Evolutionary conservation across 2,888 invertebrate species (phyloP), one percentile per base, ranked within the genome.

Genomic region (Mesorhabditis sp.): DNA sequence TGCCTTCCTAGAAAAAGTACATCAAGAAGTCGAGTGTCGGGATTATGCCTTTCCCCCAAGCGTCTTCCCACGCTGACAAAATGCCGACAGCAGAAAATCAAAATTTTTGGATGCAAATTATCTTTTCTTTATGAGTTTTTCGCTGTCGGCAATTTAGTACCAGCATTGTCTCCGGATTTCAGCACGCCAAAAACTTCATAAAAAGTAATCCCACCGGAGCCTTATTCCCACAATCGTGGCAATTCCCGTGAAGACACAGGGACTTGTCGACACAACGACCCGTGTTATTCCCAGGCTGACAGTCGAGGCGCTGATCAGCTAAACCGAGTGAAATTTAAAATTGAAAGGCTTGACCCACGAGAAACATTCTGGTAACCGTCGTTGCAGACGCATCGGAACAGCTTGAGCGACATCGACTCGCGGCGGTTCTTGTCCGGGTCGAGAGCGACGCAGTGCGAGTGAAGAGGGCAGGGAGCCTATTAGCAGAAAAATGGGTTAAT

Each of bases 341-440:
- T 50, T 13, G 58, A n/a, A 50, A 50, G 10, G n/a, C n/a, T 50
- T 28, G 28, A 28, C 28, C 28, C 28, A 50, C 58, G 58, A 10
- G 58, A 50, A 50, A 2, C 58, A 50, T 50, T 50, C 10, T 13
- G 58, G 41, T 62, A 75, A 0, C 75, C 75, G 7, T 71, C 67
- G 44, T 71, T 73, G 50, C 78, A 78, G 7, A 78, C 68, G 58
- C 78, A 78, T 65, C 76, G 62, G 61, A 10, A 73, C 67, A 28
- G 7, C 7, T 5, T 13, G n/a, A 45, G 28, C n/a, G 45, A 28
- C 10, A n/a, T n/a, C 7, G 58, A 10, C n/a, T 50, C 58, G 10
- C n/a, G 58, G n/a, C 58, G 58, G 2, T 50, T 50, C 10, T n/a
- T 50, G n/a, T 50, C 58, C 58, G 58, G 58, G n/a, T 50, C 58